A percentile compares a stretch with the other conserved stretches of the same genome.
These are phyloP conservation scores for Elephantulus edwardii DNA, from an alignment of 2,113 vertebrate species.

Conservation along the genomic window DNA sequence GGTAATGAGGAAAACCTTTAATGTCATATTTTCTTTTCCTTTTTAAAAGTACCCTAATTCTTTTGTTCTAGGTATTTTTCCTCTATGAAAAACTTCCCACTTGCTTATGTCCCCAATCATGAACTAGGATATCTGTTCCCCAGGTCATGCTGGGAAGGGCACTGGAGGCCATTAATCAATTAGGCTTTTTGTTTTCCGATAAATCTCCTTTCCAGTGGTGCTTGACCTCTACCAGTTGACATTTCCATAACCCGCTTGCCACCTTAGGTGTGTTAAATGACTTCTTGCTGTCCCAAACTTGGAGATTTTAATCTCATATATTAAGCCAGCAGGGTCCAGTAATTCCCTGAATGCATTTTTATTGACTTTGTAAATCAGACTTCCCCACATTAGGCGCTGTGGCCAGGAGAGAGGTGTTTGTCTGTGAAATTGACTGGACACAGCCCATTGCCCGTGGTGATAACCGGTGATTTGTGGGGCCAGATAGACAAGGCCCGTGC, in stretches of 20 bases:
- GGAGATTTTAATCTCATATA: constrained; percentile 84
- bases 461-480: constrained; percentile 84
- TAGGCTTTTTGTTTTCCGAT: constrained; percentile 68
- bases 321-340: constrained; percentile 80
- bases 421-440: constrained; percentile 91
- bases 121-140: constrained; percentile 41
- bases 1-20: constrained; percentile 28
- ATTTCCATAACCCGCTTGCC: constrained; percentile 77
- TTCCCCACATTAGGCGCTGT: constrained; percentile 81
- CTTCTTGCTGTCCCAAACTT: constrained; percentile 75
- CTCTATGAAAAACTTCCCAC: constrained; percentile 56
- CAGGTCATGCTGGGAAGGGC: constrained; percentile 16
- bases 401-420: constrained; percentile 84
- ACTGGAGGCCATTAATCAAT: constrained; percentile 70
- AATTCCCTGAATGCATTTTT: constrained; percentile 84
- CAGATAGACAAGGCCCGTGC: constrained; percentile 79
- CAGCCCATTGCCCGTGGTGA: constrained; percentile 86
- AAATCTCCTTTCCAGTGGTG: background rate
- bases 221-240: constrained; percentile 68
- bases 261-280: constrained; percentile 73
- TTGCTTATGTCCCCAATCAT: constrained; percentile 60
- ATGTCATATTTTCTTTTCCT: constrained; percentile 25
- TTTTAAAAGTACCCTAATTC: constrained; percentile 58
- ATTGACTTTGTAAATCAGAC: constrained; percentile 89
- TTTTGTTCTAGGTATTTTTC: constrained; percentile 16